Evolutionary conservation across 2,113 vertebrate species (phyloP).

Genomic region (Myotis yumanensis): DNA sequence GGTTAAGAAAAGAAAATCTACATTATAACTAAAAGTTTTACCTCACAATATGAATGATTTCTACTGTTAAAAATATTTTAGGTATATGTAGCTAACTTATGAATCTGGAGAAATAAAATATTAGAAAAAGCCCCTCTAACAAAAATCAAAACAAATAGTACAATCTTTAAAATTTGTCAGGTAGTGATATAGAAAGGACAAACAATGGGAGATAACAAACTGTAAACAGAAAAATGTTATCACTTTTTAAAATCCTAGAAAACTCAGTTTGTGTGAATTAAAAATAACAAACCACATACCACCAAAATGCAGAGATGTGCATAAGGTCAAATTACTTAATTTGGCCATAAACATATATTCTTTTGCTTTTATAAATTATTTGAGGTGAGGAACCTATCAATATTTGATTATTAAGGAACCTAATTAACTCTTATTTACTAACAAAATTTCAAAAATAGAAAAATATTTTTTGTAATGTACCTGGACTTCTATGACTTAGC

Average conservation of each 20-base stretch:
- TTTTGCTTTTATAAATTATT: conserved; percentile 17
- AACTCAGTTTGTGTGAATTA: not conserved
- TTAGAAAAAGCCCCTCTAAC: not conserved
- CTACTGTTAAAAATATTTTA: conserved; percentile 1
- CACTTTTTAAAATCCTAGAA: not conserved
- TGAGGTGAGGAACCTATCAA: not conserved
- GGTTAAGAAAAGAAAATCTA: conserved; percentile 35
- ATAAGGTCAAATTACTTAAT: conserved; percentile 24
- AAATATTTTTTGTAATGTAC: not conserved
- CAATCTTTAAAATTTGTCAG: not conserved
- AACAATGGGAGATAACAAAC: not conserved
- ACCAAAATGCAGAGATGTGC: not conserved
- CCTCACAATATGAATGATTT: not conserved
- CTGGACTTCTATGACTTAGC: not conserved
- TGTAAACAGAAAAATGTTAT: not conserved
- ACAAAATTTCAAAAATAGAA: conserved; percentile 27
- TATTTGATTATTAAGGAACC: not conserved
- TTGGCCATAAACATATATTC: not conserved
- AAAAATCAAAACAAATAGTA: not conserved
- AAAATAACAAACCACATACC: not conserved
- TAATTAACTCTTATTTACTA: conserved; percentile 19
- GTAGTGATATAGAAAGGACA: not conserved
- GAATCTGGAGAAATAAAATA: not conserved
- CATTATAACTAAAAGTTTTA: conserved; percentile 7
- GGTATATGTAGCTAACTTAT: not conserved